These are phyloP conservation scores for Tetragonula carbonaria DNA, from an alignment of 2,888 invertebrate species.

Conservation along the genomic window DNA sequence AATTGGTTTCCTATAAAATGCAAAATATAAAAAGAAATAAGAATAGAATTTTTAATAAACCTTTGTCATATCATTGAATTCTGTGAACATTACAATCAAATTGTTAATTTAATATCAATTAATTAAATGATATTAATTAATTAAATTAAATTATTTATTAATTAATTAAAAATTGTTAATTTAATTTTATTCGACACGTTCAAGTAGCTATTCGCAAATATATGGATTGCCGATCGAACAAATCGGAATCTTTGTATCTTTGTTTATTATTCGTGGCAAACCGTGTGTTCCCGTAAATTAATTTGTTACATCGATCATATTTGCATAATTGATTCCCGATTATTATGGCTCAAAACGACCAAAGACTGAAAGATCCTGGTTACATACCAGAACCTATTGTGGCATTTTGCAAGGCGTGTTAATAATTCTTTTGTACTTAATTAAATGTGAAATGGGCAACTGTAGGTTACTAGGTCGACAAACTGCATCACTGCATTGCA, in stretches of 20 bases:
- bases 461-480: conserved; percentile 43
- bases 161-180: not conserved
- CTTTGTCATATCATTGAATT: not conserved
- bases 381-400: no score
- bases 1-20: not conserved
- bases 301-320: not conserved
- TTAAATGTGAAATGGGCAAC: conserved; percentile 33
- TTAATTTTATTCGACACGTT: not conserved
- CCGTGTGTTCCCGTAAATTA: not conserved
- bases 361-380: no score
- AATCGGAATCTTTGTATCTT: not conserved
- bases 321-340: not conserved
- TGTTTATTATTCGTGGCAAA: not conserved
- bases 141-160: no score
- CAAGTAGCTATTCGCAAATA: not conserved
- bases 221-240: not conserved
- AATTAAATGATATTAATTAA: no score
- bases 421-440: conserved; percentile 35
- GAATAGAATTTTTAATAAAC: not conserved
- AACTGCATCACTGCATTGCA: conserved; percentile 44
- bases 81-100: not conserved
- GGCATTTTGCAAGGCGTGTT: not conserved
- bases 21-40: no score
- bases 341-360: not conserved
- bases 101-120: no score